A percentile compares a stretch with the other conserved stretches of the same genome.
These are phyloP conservation scores for Oreocharis arfaki DNA, from an alignment of 2,113 vertebrate species.

Conservation along the genomic window DNA sequence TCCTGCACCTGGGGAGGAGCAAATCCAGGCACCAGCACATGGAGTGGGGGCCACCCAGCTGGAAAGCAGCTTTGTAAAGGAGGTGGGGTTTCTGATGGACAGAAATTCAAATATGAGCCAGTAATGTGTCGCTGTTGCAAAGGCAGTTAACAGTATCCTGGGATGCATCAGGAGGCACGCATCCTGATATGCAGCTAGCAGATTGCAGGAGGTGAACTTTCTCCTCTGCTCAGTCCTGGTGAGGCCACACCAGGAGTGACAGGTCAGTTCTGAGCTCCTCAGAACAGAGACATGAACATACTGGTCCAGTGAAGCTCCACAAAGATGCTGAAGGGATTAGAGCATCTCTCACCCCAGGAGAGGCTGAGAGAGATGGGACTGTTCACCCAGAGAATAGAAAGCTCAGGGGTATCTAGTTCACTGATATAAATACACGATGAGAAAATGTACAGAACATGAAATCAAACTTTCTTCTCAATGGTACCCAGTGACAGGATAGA, in stretches of 20 bases:
- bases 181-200: not conserved
- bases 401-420: not conserved
- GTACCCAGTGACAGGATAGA: not conserved
- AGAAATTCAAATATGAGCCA: not conserved
- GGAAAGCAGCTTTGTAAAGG: not conserved
- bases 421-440: not conserved
- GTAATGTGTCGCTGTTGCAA: not conserved
- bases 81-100: not conserved
- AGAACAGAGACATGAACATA: not conserved
- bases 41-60: rapidly evolving
- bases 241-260: not conserved
- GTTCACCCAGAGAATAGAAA: not conserved
- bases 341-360: not conserved
- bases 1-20: not conserved
- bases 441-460: not conserved
- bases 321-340: not conserved
- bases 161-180: not conserved
- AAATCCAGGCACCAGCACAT: not conserved
- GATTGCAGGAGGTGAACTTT: not conserved
- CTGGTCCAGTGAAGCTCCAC: not conserved
- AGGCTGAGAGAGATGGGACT: not conserved
- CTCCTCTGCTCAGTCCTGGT: not conserved
- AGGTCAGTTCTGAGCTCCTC: not conserved
- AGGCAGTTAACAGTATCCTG: not conserved
- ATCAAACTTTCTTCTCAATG: not conserved